phyloP scores from a whole-genome alignment of 2,888 invertebrate species.

The Byasa hedistus region DNA sequence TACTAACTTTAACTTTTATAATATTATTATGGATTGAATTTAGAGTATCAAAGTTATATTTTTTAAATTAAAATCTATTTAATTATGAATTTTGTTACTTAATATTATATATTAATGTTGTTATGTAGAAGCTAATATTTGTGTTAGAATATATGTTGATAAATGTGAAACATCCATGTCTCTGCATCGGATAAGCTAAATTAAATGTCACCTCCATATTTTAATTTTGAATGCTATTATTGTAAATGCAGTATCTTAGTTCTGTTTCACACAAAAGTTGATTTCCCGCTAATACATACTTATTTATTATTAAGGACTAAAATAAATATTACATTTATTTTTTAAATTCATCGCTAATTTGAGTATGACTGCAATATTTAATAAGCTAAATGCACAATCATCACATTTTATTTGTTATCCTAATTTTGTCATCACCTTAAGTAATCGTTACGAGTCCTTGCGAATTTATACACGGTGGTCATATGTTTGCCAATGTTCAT shows the following conservation, averaged over 20 bases:
- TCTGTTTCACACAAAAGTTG: conserved; percentile 11
- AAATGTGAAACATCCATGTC: conserved; percentile 52
- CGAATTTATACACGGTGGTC: conserved; percentile 80
- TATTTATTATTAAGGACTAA: not conserved
- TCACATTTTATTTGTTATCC: conserved; percentile 40
- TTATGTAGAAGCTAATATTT: conserved; percentile 1
- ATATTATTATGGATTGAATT: not conserved
- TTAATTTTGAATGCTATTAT: conserved; percentile 19
- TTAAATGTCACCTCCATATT: conserved; percentile 31
- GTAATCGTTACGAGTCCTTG: conserved; percentile 67
- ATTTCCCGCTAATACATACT: not conserved
- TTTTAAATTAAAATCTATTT: not conserved
- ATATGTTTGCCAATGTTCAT: conserved; percentile 76
- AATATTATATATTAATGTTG: not conserved
- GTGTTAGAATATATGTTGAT: conserved; percentile 28
- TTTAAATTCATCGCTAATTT: conserved; percentile 3
- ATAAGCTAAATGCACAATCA: conserved; percentile 42
- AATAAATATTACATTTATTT: not conserved
- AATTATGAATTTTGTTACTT: not conserved
- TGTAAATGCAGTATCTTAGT: conserved; percentile 3
- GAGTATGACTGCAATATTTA: conserved; percentile 9
- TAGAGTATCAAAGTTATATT: not conserved
- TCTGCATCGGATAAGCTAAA: conserved; percentile 36
- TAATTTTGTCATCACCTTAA: conserved; percentile 49
- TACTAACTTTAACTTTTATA: not conserved